phyloP scores from a whole-genome alignment of 1,140 invertebrate species.

The Monochamus saltuarius region DNA sequence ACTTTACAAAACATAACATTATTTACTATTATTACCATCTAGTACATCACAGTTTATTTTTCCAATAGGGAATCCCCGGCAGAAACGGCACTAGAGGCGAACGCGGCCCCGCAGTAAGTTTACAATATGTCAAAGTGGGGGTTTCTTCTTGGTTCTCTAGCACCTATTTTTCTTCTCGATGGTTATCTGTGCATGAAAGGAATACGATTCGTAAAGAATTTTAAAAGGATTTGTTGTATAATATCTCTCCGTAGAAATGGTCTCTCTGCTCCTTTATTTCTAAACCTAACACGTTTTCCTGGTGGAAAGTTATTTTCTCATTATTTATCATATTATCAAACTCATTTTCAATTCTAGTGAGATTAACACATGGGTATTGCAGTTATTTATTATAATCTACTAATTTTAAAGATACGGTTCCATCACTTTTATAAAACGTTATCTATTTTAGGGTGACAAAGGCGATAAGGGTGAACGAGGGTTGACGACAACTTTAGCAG shows the following conservation, averaged over 20 bases:
- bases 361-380: too few species aligned
- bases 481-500: slow-evolving; percentile 84
- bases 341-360: not conserved
- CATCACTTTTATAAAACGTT: not conserved
- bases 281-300: too few species aligned
- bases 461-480: slow-evolving; percentile 90
- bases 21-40: slow-evolving; percentile 23
- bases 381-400: too few species aligned
- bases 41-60: not conserved
- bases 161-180: too few species aligned
- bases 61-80: slow-evolving; percentile 51
- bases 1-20: not conserved
- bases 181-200: too few species aligned
- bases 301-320: too few species aligned
- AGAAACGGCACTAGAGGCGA: slow-evolving; percentile 52
- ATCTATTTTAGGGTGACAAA: slow-evolving; percentile 72
- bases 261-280: too few species aligned
- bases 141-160: too few species aligned
- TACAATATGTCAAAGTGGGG: not conserved
- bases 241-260: too few species aligned
- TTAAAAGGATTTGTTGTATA: too few species aligned
- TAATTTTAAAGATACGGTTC: not conserved
- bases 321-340: slow-evolving; percentile 7
- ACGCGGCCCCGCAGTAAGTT: slow-evolving; percentile 31
- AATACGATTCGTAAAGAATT: too few species aligned